phyloP scores from a whole-genome alignment of 2,888 invertebrate genomes.

The Agrenia bidenticulata region DNA sequence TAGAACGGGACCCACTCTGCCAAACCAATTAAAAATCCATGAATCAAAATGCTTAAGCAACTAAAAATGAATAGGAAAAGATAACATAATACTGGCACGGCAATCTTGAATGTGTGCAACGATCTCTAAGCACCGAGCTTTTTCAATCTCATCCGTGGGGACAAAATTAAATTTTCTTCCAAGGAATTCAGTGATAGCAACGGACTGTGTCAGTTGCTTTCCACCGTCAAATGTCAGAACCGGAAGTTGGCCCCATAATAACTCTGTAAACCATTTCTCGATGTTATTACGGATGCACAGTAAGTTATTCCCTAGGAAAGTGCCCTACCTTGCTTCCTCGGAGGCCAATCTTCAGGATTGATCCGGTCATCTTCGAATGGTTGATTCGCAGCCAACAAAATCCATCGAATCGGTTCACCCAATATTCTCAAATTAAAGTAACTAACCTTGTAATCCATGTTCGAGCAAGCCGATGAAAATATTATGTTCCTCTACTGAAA shows the following conservation, averaged over 20 bases:
- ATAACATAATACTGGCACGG: constrained; percentile 63
- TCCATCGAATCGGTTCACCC: constrained; percentile 25
- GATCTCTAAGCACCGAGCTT: constrained; percentile 62
- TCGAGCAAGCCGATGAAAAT: too few species aligned
- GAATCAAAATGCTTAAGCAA: not conserved
- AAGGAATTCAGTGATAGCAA: constrained; percentile 62
- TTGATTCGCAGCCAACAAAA: constrained; percentile 30
- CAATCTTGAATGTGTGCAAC: constrained; percentile 63
- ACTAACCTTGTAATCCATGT: constrained; percentile 26
- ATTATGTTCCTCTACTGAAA: too few species aligned
- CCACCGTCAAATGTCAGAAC: constrained; percentile 62
- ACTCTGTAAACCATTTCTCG: constrained; percentile 1
- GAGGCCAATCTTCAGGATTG: constrained; percentile 25
- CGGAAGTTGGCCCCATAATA: constrained; percentile 56
- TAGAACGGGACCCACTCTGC: constrained; percentile 29
- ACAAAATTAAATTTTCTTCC: constrained; percentile 61
- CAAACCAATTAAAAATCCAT: constrained; percentile 2
- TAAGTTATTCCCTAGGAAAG: not conserved
- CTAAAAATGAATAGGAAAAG: not conserved
- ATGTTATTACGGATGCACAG: not conserved
- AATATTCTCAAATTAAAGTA: constrained; percentile 35
- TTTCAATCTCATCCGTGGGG: constrained; percentile 63
- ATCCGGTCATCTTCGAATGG: constrained; percentile 35
- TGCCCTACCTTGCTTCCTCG: constrained; percentile 26
- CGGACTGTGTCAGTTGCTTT: constrained; percentile 61